phyloP scores from a whole-genome alignment of 2,113 vertebrate genomes.

The Trogon surrucura region DNA sequence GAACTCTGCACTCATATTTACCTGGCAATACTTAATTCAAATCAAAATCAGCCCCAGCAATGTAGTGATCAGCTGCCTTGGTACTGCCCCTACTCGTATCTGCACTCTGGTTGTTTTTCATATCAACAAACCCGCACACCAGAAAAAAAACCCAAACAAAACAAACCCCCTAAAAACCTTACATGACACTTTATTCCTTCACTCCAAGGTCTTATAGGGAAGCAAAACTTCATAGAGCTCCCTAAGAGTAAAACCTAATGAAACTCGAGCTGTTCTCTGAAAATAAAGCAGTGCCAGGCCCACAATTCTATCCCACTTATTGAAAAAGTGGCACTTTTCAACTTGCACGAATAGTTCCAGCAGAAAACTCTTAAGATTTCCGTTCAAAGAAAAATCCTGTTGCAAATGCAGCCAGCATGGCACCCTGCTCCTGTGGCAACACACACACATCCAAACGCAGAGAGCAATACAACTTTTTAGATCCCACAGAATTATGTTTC shows the following conservation, averaged over 20 bases:
- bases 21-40: neutral
- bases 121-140: neutral
- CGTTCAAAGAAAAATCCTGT: neutral
- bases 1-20: neutral
- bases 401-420: neutral
- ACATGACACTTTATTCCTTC: neutral
- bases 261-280: neutral
- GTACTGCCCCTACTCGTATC: neutral
- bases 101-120: neutral
- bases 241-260: neutral
- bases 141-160: neutral
- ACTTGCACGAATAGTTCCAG: neutral
- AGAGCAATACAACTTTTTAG: neutral
- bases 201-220: neutral
- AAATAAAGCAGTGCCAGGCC: neutral
- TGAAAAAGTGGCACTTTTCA: neutral
- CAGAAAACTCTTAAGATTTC: neutral
- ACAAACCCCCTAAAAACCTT: neutral
- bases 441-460: neutral
- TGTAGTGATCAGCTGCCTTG: neutral
- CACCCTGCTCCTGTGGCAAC: neutral
- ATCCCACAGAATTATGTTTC: neutral
- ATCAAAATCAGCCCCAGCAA: neutral
- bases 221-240: neutral
- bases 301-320: neutral